Base-by-base conservation (phyloP, 2,888 invertebrate species). In the Rhagophthalmus giganteus region DNA sequence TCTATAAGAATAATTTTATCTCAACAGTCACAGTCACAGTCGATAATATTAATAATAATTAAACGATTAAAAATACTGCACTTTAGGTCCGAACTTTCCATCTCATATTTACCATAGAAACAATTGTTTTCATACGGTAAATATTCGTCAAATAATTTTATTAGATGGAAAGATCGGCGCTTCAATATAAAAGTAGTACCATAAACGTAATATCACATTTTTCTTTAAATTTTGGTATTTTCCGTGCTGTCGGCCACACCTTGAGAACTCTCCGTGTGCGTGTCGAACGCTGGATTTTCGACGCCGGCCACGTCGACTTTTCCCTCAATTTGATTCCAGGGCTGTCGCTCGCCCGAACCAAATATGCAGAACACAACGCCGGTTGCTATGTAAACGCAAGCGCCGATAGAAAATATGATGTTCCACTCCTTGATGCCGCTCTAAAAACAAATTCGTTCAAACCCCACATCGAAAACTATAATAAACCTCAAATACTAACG, bases 401-500 rank as follows among this genome's bases (percentile, higher is more conserved):
- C 85, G 0, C 88, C 88, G 16, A 88, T 85, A 62, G 84, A 78
- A 67, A 89, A 89, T 38, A 88, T 82, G 15, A 81, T 79, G 37
- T 86, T 81, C 89, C 89, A 90, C 70, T 88, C 83, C 12, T 81
- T 77, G 41, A 89, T 78, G n/a, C 87, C 86, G 58, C 87, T 88
- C 88, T 89, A 9, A 2, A 20, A 41, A 20, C 2, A 69, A n/a
- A 76, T 76, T n/a, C n/a, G n/a, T n/a, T n/a, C n/a, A n/a, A n/a
- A n/a, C n/a, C n/a, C n/a, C n/a, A n/a, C n/a, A n/a, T n/a, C n/a
- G 53, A 40, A 55, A 38, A 44, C 11, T 35, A 33, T 1, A 27
- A 27, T 16, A 20, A 20, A 20, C 2, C 24, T 47, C 6, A 8
- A 7, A 20, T 20, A 3, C 56, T 55, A 62, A 74, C 74, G n/a